phyloP scores from a whole-genome alignment of 1,140 invertebrate genomes.

The Drosophila parvula region DNA sequence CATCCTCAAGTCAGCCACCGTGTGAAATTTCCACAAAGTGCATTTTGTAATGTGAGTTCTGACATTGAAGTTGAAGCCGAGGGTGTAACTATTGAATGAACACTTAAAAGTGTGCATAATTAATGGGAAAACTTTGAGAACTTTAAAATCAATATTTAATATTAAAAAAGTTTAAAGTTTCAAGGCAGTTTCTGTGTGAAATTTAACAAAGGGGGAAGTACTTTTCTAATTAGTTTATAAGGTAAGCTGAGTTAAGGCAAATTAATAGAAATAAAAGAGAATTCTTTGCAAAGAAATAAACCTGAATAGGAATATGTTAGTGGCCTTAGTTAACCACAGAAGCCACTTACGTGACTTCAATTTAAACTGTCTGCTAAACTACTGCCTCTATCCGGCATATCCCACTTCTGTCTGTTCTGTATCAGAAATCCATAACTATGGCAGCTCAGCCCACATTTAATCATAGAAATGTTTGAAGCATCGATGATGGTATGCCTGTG shows the following conservation, averaged over 20 bases:
- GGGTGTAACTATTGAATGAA: slow-evolving; percentile 13
- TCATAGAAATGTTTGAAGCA: slow-evolving; percentile 5
- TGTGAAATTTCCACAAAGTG: slow-evolving; percentile 56
- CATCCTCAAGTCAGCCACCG: slow-evolving; percentile 29
- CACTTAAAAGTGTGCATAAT: slow-evolving; percentile 10
- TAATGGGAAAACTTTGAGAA: slow-evolving; percentile 5
- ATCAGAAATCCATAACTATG: slow-evolving; percentile 14
- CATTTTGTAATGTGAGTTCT: slow-evolving; percentile 36
- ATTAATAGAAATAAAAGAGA: not conserved
- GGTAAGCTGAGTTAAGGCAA: too few relatives aligned
- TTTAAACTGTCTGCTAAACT: slow-evolving; percentile 16
- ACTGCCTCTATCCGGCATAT: not conserved
- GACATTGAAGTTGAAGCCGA: slow-evolving; percentile 6
- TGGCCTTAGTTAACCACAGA: not conserved
- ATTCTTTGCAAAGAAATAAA: not conserved
- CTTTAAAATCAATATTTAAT: not conserved
- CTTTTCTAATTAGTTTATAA: not conserved
- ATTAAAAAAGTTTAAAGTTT: not conserved
- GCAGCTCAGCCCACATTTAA: not conserved
- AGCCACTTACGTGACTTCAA: slow-evolving; percentile 8
- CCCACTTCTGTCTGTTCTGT: slow-evolving; percentile 7
- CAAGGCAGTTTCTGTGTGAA: not conserved
- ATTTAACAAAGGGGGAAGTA: not conserved
- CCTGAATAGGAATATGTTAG: rapidly evolving
- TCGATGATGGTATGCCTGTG: slow-evolving; percentile 12